Evolutionary conservation across 2,888 invertebrate genomes (phyloP).

Genomic region (Atethmia centrago): DNA sequence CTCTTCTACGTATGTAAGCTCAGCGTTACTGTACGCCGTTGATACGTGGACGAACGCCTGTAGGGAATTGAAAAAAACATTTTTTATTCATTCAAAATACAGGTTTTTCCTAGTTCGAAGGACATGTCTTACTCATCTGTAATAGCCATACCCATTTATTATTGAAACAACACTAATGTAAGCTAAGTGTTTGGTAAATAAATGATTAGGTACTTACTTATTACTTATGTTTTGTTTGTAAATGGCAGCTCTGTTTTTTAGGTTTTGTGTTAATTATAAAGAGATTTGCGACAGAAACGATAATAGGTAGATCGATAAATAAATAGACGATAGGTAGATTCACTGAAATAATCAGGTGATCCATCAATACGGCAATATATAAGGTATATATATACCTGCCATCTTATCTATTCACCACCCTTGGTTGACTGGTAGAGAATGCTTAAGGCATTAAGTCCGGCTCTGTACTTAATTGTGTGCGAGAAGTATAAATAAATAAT

Average conservation of each 20-base stretch:
- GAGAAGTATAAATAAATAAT: too few relatives aligned
- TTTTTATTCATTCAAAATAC: background rate
- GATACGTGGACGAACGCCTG: slow-evolving; percentile 95
- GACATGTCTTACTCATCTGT: background rate
- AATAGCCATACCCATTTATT: background rate
- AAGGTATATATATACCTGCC: too few relatives aligned
- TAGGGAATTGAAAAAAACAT: background rate
- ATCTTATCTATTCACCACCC: too few relatives aligned
- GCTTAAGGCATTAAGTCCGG: too few relatives aligned
- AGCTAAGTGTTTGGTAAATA: background rate
- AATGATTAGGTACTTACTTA: background rate
- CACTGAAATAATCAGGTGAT: background rate
- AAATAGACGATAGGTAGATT: background rate
- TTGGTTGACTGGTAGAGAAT: too few relatives aligned
- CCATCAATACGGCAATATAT: background rate
- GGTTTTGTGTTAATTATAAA: too few relatives aligned
- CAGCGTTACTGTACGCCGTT: slow-evolving; percentile 96
- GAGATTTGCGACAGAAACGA: background rate
- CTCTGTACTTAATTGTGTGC: too few relatives aligned
- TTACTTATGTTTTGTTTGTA: background rate
- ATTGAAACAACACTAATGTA: background rate
- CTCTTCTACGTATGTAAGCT: slow-evolving; percentile 93
- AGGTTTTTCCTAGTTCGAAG: background rate
- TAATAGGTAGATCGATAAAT: background rate
- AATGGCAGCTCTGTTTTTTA: too few relatives aligned